Evolutionary conservation across 2,888 invertebrate species (phyloP), one percentile per base, ranked within the genome.

Genomic region (Eilema griseolum): DNA sequence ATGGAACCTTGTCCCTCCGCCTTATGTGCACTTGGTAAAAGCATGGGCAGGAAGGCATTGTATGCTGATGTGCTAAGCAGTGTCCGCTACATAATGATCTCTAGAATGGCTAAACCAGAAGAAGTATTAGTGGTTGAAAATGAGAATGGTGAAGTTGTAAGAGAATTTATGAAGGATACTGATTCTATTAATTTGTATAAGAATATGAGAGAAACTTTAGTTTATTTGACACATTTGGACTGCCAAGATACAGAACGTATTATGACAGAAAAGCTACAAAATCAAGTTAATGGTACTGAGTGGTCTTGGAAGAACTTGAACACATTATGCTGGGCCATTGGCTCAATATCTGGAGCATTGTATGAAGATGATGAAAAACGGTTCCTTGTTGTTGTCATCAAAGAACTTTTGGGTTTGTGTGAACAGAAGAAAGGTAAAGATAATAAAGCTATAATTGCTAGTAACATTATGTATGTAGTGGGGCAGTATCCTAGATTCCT

Each of bases 271-370:
- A 99, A 99, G 90, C 95, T 99, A 33, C 98, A 99, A 87, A 99
- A 99, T 91, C 99, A 99, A 96, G 99, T 99, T 4, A 99, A 99
- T 94, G 99, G 99, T 10, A 96, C 97, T 41, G 99, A 99, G 92
- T 99, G 99, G 98, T 99, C 99, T 12, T 99, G 99, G 99, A 99
- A 99, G 93, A 99, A 99, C 94, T 96, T 99, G 70, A 99, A 99
- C 90, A 99, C 99, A 64, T 96, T 99, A 56, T 99, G 99, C 90
- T 99, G 99, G 99, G 99, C 99, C 12, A 99, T 99, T 87, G 99
- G 99, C 64, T 99, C 99, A 71, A 99, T 99, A 89, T 99, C 99
- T 83, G 99, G 99, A 86, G 99, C 99, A 69, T 99, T 99, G 98
- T 97, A 98, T 90, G 99, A 99, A 93, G 99, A 99, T 92, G 99